Base-by-base conservation (phyloP, 2,797 vertebrate species). In the Rhincodon typus region DNA sequence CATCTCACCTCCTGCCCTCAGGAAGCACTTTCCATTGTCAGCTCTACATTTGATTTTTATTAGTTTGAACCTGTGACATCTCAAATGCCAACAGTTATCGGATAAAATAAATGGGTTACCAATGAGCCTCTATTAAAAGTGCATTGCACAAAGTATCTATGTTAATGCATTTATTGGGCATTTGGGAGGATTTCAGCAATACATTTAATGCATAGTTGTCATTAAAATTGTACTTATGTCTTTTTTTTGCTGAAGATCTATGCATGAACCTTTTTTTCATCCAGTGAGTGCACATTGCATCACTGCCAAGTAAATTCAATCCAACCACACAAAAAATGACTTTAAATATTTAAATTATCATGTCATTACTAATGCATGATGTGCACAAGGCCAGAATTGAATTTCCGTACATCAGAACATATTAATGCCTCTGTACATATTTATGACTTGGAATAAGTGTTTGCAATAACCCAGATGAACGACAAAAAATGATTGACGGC, bases 81-180 rank as follows among this genome's bases (percentile, higher is more conserved):
- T 93, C 38, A 10, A 93, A 93, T 67, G n/a, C 34, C n/a, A 42
- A 17, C 88, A 62, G 34, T 66, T 62, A 66, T 66, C 90, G 0
- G 19, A 69, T 42, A 93, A 93, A 93, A 93, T 93, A 93, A 93
- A 93, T 66, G 17, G 66, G n/a, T 93, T 93, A 42, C 66, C 38
- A 62, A 62, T 62, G 57, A 62, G 62, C 23, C 62, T 38, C 34
- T 12, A 10, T 93, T 69, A 67, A 69, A 93, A 27, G 62, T 23
- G 12, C 66, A 42, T 38, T 21, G 19, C 3, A 10, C n/a, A 25
- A 66, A 67, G 1, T 42, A 67, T 42, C 90, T 38, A 38, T 19
- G 6, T 38, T 67, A 21, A 19, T 93, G n/a, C 25, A 69, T 69
- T 69, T 27, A 67, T 66, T 38, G 90, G n/a, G 62, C 62, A 38